Evolutionary conservation across 2,888 invertebrate genomes (phyloP), one percentile per base, ranked within the genome.

Genomic region (Drosophila diplacantha): DNA sequence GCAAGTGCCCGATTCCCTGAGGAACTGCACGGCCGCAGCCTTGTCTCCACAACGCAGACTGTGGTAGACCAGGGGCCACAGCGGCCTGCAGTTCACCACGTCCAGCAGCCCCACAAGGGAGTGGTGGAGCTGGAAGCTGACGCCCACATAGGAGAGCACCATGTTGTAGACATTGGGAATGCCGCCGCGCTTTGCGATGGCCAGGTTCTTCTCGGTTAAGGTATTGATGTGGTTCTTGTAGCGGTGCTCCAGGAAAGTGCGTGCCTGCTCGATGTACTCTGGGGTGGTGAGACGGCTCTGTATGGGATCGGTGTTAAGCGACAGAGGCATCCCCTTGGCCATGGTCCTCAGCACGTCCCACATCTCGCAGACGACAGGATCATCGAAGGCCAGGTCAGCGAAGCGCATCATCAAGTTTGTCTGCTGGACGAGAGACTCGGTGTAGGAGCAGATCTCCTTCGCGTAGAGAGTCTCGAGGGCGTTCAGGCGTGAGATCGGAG

Each of bases 1-100:
- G 73, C 92, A 92, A 41, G 91, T 74, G 9, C 85, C 86, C 9
- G 52, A 52, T 0, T 72, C 63, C 16, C 47, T 55, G 1, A 73
- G 71, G 5, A 62, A 96, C 72, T 93, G 91, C 34, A 95, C 87
- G 0, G 97, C 97, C 2, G 97, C 96, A 63, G 91, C 91, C 29
- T 94, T 89, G 85, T 97, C 96, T 0, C 98, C 98, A 83, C 95
- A 94, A 61, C 98, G 91, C 74, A 99, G 89, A 76, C 97, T 97
- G 86, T 95, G 97, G 87, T 96, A 99, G 24, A 98, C 93, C 90
- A 97, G 92, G 0, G 98, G 95, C 98, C 98, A 99, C 3, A 97
- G 90, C 0, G 98, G 97, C 56, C 94, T 93, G 2, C 92, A 92
- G 22, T 95, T 92, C 29, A 29, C 8, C 0, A 94, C 93, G 83